A percentile compares a stretch with the other conserved stretches of the same genome.
These are phyloP conservation scores for Galerucella calmariensis DNA, from an alignment of 2,888 invertebrate genomes.

Conservation along the genomic window DNA sequence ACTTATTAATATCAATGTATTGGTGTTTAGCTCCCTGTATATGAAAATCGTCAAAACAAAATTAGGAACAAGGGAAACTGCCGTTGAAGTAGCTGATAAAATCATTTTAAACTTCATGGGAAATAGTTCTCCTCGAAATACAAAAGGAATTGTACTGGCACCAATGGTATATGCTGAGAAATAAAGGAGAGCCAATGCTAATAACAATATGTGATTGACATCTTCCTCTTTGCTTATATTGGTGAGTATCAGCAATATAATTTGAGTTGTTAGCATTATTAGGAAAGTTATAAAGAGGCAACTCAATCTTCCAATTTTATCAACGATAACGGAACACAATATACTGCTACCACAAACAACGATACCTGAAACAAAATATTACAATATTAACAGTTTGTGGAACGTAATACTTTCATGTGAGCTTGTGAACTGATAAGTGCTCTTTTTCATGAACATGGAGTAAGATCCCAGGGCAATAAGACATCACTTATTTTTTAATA, in stretches of 20 bases:
- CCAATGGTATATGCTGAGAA: background rate
- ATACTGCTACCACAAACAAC: background rate
- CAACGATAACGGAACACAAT: background rate
- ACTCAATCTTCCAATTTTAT: background rate
- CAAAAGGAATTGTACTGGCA: background rate
- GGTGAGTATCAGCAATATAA: background rate
- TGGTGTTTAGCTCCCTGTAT: background rate
- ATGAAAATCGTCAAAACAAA: background rate
- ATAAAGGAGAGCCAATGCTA: background rate
- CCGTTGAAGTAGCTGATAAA: background rate
- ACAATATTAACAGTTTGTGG: background rate
- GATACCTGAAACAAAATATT: background rate
- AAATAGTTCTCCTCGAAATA: constrained; percentile 18
- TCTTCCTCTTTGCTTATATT: background rate
- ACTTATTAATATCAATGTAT: background rate
- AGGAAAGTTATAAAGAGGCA: background rate
- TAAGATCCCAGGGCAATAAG: no score
- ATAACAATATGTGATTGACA: background rate
- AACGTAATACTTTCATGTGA: no score
- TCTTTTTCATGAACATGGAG: no score
- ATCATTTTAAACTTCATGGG: constrained; percentile 15
- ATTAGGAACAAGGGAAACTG: background rate
- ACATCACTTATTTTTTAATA: no score
- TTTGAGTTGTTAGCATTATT: background rate
- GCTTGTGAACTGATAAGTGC: no score